Evolutionary conservation across 35 echinoderm and acorn worm genomes (phyloP).

Genomic region (Amphiura filiformis): DNA sequence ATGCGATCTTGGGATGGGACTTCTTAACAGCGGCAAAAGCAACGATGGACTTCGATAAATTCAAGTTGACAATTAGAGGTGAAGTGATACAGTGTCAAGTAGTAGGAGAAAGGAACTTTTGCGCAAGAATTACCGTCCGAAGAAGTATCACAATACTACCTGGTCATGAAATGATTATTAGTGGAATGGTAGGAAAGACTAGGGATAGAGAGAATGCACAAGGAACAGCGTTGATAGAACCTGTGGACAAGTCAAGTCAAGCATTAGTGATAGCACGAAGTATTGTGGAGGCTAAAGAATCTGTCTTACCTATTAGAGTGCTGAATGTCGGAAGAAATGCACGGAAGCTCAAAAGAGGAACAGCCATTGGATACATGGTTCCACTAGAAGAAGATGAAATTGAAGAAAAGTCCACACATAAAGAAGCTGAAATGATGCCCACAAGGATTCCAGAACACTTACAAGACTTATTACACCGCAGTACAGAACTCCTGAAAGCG

Average conservation of each 20-base stretch:
- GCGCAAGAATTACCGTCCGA: neutral
- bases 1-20: neutral
- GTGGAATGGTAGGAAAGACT: neutral
- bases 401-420: neutral
- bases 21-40: neutral
- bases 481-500: neutral
- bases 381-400: neutral
- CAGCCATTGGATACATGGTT: neutral
- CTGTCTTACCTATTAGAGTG: neutral
- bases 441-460: neutral
- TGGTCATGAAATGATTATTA: neutral
- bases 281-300: neutral
- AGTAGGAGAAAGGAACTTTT: neutral
- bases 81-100: neutral
- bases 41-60: neutral
- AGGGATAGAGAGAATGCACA: neutral
- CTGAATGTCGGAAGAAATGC: neutral
- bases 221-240: neutral
- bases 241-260: neutral
- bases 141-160: neutral
- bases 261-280: neutral
- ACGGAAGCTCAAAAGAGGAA: neutral
- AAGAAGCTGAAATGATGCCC: neutral
- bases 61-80: neutral
- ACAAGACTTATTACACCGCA: neutral